Conservation (phyloP, 2,888 invertebrate species). For the Himalopsyche japonica region DNA sequence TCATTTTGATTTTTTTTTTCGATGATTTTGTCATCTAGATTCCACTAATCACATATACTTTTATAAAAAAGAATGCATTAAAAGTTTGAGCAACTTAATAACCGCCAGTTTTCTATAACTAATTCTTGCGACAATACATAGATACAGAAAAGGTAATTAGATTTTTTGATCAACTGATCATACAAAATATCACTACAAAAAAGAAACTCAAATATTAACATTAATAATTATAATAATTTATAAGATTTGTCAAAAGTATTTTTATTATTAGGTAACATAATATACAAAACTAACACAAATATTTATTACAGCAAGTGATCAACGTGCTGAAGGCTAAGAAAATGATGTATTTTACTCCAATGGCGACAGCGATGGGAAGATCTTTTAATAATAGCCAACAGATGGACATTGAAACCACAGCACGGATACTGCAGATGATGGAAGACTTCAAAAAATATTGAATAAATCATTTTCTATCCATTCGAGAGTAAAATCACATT, state of each 20-base stretch:
- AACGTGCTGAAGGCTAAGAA: slow-evolving; percentile 66
- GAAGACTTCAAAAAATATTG: slow-evolving; percentile 42
- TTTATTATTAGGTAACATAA: neutral
- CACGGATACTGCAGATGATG: slow-evolving; percentile 45
- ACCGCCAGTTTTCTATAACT: too few species aligned
- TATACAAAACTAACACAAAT: neutral
- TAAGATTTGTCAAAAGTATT: neutral
- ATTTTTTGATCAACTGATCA: too few species aligned
- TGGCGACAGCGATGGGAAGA: slow-evolving; percentile 53
- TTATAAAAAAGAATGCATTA: too few species aligned
- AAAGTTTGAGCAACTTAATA: too few species aligned
- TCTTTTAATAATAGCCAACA: slow-evolving; percentile 44
- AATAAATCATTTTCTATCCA: neutral
- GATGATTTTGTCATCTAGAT: too few species aligned
- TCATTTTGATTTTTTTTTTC: too few species aligned
- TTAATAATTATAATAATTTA: too few species aligned
- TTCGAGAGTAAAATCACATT: neutral
- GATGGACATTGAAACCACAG: slow-evolving; percentile 42
- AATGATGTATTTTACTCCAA: slow-evolving; percentile 55
- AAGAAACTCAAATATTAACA: neutral
- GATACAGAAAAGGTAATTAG: too few species aligned
- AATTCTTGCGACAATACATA: too few species aligned
- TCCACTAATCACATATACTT: too few species aligned
- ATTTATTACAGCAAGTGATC: slow-evolving; percentile 66
- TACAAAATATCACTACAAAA: too few species aligned